Percentiles rank a stretch among this genome's conserved stretches.
Evolutionary conservation across 2,888 invertebrate genomes (phyloP).

Genomic region (Acronicta aceris): DNA sequence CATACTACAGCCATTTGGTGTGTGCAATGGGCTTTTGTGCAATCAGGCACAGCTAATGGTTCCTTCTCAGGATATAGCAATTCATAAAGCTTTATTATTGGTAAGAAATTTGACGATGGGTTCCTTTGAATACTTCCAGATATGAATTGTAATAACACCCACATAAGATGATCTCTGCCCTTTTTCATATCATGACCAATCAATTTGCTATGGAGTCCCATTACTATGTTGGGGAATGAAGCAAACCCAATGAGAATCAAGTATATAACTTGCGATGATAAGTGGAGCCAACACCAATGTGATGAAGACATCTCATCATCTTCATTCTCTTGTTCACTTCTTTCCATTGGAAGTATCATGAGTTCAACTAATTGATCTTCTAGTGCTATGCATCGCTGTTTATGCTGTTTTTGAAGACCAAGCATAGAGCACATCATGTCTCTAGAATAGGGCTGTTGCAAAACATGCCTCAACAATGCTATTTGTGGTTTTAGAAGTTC

Average conservation of each 20-base stretch:
- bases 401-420: constrained; percentile 97
- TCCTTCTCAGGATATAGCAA: constrained; percentile 97
- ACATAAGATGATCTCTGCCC: constrained; percentile 99
- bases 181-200: constrained; percentile 94
- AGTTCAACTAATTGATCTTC: constrained; percentile 98
- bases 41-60: constrained; percentile 96
- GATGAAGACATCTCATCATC: constrained; percentile 90
- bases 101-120: constrained; percentile 95
- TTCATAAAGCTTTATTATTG: constrained; percentile 97
- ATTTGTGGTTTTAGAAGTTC: constrained; percentile 97
- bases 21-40: constrained; percentile 95
- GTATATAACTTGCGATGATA: constrained; percentile 98
- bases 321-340: constrained; percentile 92
- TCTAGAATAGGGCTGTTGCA: constrained; percentile 98
- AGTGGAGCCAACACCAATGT: constrained; percentile 97
- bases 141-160: constrained; percentile 98
- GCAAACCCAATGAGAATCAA: constrained; percentile 98
- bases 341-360: constrained; percentile 97
- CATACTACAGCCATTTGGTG: constrained; percentile 98
- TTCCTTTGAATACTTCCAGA: constrained; percentile 98
- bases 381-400: constrained; percentile 95
- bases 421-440: constrained; percentile 99
- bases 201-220: constrained; percentile 95
- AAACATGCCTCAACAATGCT: constrained; percentile 94
- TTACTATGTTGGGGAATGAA: constrained; percentile 97